Percentiles rank a stretch among this genome's conserved stretches.
These are phyloP conservation scores for Lymantria monacha DNA, from an alignment of 2,888 invertebrate species.

Conservation along the genomic window DNA sequence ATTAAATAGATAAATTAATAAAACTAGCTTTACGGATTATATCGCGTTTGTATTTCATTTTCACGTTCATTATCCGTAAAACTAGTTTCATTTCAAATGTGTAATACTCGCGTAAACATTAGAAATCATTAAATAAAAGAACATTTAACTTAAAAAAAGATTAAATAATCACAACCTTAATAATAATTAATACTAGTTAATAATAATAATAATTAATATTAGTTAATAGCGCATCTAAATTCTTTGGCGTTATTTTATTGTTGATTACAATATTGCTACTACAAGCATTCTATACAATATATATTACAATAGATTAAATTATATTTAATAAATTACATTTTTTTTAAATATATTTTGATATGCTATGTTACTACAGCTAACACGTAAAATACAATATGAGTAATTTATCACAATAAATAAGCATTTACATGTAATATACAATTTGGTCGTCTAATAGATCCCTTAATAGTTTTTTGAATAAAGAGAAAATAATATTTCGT, in stretches of 20 bases:
- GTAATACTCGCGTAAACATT: too few relatives aligned
- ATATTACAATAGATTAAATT: constrained; percentile 26
- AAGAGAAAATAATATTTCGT: constrained; percentile 28
- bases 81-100: too few relatives aligned
- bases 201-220: constrained; percentile 46
- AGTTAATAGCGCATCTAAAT: constrained; percentile 30
- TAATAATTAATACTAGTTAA: constrained; percentile 40
- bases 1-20: too few relatives aligned
- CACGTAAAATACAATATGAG: constrained; percentile 33
- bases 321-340: constrained; percentile 29
- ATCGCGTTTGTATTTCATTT: too few relatives aligned
- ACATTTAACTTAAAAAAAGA: too few relatives aligned
- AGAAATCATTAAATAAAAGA: too few relatives aligned
- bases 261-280: constrained; percentile 27
- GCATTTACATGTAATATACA: constrained; percentile 30
- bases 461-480: constrained; percentile 16
- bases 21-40: too few relatives aligned
- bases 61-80: too few relatives aligned
- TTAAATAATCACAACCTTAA: constrained; percentile 59
- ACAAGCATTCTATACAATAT: constrained; percentile 32
- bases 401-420: constrained; percentile 47
- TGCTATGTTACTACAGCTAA: constrained; percentile 53
- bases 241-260: constrained; percentile 42
- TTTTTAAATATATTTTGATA: constrained; percentile 51
- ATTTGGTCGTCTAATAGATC: constrained; percentile 63